Base-by-base conservation (phyloP, 2,888 invertebrate genomes). In the Troides oblongomaculatus region DNA sequence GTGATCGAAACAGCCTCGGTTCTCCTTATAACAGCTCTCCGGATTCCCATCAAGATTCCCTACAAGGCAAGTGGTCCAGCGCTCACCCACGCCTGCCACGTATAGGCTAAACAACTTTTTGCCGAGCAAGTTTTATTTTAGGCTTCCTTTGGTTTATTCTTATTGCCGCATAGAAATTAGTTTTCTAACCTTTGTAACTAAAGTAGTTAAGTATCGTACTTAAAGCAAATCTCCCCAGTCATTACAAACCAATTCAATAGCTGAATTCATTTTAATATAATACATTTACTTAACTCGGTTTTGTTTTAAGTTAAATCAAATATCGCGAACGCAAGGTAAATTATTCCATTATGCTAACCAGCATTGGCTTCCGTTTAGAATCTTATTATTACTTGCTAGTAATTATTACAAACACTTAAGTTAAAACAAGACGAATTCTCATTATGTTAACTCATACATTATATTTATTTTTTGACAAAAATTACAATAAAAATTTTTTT, bases 1-100 rank as follows among this genome's bases (percentile, higher is more conserved):
- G 39, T 50, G 53, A 25, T 64, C 63, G 59, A 25, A 50, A 56
- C 25, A 10, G 21, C 43, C 64, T 65, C 57, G 65, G 71, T 77
- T 79, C 77, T 78, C 78, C 79, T 77, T 74, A 69, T 74, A 72
- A 21, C 61, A 39, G 53, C 59, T 70, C 73, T 72, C 75, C 72
- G 87, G 84, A 84, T 86, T 81, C 82, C 82, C 80, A 80, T 75
- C 90, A 85, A 89, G 85, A 85, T 91, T 88, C 92, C 91, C 83
- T 91, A 90, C 75, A 92, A 83, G 91, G 92, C 81, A 84, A 78
- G 84, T 84, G 77, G 88, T 79, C 78, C 78, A 79, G 83, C 81
- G 78, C 78, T 84, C 87, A 81, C 88, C 87, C 85, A 88, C 89
- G 84, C 83, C 81, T 78, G 73, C 79, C 79, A 66, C 68, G 75